Percentiles rank a stretch among this genome's conserved stretches.
Evolutionary conservation across 2,888 invertebrate genomes (phyloP).

Genomic region (Stenolophus ochropezus): DNA sequence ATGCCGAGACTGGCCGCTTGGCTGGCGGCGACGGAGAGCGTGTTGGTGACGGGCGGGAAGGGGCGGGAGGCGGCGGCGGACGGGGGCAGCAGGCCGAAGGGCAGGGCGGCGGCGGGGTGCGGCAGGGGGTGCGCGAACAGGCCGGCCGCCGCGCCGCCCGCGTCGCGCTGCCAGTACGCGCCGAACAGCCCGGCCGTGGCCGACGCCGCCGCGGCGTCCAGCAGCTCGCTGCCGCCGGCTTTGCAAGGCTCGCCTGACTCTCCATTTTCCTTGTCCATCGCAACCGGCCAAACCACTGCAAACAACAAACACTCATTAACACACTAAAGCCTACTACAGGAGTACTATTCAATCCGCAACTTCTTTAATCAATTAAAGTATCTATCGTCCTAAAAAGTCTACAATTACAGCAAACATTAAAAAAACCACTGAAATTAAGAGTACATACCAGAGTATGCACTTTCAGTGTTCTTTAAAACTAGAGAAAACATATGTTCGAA

Average conservation of each 20-base stretch:
- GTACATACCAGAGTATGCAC: too few relatives aligned
- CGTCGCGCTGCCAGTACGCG: constrained; percentile 84
- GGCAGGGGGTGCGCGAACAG: constrained; percentile 71
- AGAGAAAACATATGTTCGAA: too few relatives aligned
- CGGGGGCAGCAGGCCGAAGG: constrained; percentile 70
- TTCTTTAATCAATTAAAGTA: too few relatives aligned
- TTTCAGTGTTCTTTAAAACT: too few relatives aligned
- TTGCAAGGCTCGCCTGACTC: constrained; percentile 76
- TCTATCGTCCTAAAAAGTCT: too few relatives aligned
- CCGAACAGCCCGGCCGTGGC: constrained; percentile 81
- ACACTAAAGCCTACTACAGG: too few relatives aligned
- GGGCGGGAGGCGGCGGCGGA: constrained; percentile 64
- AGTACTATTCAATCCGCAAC: too few relatives aligned
- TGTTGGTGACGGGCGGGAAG: constrained; percentile 76
- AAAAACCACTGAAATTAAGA: too few relatives aligned
- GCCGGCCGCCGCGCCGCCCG: constrained; percentile 73
- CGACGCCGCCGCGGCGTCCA: constrained; percentile 78
- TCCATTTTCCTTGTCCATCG: constrained; percentile 90
- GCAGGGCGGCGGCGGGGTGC: constrained; percentile 69
- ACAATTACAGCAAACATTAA: too few relatives aligned
- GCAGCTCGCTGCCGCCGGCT: constrained; percentile 77
- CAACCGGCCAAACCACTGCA: constrained; percentile 40
- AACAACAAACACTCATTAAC: background rate
- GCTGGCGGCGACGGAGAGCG: constrained; percentile 89
- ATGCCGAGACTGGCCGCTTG: constrained; percentile 89